Conservation (phyloP, 2,797 vertebrate species). For the Leptatherina wallacei region DNA sequence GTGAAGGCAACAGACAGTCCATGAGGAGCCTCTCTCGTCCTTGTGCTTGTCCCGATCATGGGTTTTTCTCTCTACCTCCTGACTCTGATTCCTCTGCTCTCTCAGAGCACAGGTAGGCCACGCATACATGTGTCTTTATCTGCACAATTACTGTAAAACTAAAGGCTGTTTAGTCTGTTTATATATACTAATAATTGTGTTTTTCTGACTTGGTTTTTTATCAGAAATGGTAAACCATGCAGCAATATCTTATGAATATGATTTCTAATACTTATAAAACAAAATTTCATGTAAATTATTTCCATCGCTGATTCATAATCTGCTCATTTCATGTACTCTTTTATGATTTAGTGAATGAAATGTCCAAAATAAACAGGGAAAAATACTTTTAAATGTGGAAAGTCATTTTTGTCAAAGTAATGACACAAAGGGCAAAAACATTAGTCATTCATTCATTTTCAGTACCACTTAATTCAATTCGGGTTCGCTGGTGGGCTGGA, state of each 20-base stretch:
- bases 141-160: too few relatives aligned
- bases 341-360: neutral
- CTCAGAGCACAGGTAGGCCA: slow-evolving; percentile 77
- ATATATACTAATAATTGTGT: too few relatives aligned
- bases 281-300: neutral
- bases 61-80: slow-evolving; percentile 67
- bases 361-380: too few relatives aligned
- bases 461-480: too few relatives aligned
- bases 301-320: neutral
- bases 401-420: neutral
- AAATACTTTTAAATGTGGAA: neutral
- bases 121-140: neutral
- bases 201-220: too few relatives aligned
- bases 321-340: neutral
- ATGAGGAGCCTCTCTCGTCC: slow-evolving; percentile 30
- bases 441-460: too few relatives aligned
- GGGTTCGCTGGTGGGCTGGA: too few relatives aligned
- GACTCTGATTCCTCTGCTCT: slow-evolving; percentile 62
- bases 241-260: neutral
- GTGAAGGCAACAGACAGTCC: slow-evolving; percentile 48
- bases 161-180: too few relatives aligned
- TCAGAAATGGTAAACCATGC: too few relatives aligned
- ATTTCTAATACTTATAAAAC: neutral
- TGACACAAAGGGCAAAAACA: too few relatives aligned
- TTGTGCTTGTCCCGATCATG: slow-evolving; percentile 69